Evolutionary conservation across 2,797 vertebrate species (phyloP).

Genomic region (Pangasius krempfi): DNA sequence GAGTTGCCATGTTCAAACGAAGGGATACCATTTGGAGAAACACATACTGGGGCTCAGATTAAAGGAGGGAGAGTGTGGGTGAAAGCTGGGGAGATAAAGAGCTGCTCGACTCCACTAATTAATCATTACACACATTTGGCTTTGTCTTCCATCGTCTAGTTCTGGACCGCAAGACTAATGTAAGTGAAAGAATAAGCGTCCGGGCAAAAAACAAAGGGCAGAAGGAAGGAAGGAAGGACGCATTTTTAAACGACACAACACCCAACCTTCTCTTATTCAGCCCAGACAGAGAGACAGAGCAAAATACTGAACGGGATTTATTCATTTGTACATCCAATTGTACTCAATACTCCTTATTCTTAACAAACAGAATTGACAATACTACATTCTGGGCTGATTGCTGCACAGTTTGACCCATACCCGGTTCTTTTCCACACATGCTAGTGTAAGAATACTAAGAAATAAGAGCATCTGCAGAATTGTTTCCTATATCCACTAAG

Average conservation of each 20-base stretch:
- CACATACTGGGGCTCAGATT: constrained; percentile 21
- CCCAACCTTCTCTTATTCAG: neutral
- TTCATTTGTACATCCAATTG: neutral
- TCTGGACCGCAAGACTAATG: constrained; percentile 2
- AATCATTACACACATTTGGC: constrained; percentile 25
- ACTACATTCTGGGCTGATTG: neutral
- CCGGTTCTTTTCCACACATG: neutral
- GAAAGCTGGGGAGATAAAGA: constrained; percentile 22
- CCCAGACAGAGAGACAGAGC: constrained; percentile 7
- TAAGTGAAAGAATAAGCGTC: neutral
- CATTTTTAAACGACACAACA: neutral
- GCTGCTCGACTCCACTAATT: constrained; percentile 35
- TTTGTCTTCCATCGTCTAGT: constrained; percentile 18
- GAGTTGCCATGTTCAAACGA: neutral
- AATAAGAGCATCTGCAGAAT: neutral
- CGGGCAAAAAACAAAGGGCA: neutral
- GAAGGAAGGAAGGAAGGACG: neutral
- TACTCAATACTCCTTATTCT: neutral
- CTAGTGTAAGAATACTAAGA: neutral
- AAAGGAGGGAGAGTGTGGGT: constrained; percentile 1
- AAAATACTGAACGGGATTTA: constrained; percentile 40
- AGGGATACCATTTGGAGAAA: constrained; percentile 30
- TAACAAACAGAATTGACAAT: neutral
- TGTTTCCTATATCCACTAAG: constrained; percentile 3
- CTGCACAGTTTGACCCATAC: neutral